A percentile compares a stretch with the other conserved stretches of the same genome.
Evolutionary conservation across 2,113 vertebrate species (phyloP).

Genomic region (Oreochromis aureus): DNA sequence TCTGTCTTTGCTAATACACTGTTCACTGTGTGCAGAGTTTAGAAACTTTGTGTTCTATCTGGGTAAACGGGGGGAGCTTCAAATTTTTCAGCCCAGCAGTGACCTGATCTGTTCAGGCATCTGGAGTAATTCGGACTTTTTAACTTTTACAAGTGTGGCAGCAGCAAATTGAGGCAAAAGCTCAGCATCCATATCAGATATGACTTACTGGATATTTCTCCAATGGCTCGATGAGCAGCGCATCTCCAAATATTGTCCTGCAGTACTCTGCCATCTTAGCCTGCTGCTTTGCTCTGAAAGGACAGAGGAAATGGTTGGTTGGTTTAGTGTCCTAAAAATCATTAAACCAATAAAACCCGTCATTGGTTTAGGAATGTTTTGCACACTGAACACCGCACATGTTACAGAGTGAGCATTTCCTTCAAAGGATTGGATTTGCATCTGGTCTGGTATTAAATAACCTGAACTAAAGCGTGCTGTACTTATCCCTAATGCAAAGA

Average conservation of each 20-base stretch:
- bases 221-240: constrained; percentile 82
- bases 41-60: background rate
- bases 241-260: constrained; percentile 84
- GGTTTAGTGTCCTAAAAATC: background rate
- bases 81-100: background rate
- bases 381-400: background rate
- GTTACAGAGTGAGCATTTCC: background rate
- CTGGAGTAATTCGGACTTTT: background rate
- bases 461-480: background rate
- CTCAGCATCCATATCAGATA: background rate
- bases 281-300: constrained; percentile 81
- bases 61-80: background rate
- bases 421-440: background rate
- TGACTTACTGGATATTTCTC: constrained; percentile 82
- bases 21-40: background rate
- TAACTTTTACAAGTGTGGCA: background rate
- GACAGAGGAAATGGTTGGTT: background rate
- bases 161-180: background rate
- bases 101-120: background rate
- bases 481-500: background rate
- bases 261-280: constrained; percentile 92
- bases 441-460: background rate
- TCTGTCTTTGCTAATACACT: background rate
- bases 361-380: background rate
- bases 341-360: background rate